Conservation (phyloP, 2,888 invertebrate species). For the Andricus curvator region DNA sequence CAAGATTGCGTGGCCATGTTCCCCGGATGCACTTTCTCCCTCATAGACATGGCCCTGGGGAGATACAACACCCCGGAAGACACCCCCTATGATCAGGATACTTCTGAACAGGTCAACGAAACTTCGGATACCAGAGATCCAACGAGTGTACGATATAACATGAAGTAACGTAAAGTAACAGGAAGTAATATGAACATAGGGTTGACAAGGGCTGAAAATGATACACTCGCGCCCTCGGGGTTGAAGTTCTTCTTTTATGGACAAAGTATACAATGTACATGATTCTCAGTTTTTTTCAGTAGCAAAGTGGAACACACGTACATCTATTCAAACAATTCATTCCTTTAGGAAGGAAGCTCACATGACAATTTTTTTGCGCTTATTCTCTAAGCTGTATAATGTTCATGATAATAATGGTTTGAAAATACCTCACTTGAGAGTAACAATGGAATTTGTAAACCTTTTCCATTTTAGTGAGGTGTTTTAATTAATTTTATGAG, state of each 20-base stretch:
- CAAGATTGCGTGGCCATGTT: conserved; percentile 81
- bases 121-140: conserved; percentile 55
- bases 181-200: conserved; percentile 2
- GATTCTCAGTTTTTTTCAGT: neutral
- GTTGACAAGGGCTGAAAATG: conserved; percentile 43
- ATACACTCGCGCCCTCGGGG: conserved; percentile 14
- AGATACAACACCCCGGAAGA: conserved; percentile 66
- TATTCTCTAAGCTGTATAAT: too few relatives aligned
- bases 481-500: too few relatives aligned
- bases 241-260: neutral
- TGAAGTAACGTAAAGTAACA: conserved; percentile 69
- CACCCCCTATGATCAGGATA: conserved; percentile 48
- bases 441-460: too few relatives aligned
- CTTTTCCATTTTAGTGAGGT: too few relatives aligned
- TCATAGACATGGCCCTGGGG: conserved; percentile 86
- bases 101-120: conserved; percentile 52
- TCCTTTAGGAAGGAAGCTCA: neutral
- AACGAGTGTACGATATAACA: conserved; percentile 63
- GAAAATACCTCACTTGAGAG: neutral
- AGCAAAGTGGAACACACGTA: neutral
- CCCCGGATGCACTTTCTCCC: conserved; percentile 84
- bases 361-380: neutral
- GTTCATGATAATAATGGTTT: neutral
- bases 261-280: neutral
- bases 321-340: neutral